phyloP scores from a whole-genome alignment of 2,797 vertebrate genomes.

The Glyptemys insculpta region DNA sequence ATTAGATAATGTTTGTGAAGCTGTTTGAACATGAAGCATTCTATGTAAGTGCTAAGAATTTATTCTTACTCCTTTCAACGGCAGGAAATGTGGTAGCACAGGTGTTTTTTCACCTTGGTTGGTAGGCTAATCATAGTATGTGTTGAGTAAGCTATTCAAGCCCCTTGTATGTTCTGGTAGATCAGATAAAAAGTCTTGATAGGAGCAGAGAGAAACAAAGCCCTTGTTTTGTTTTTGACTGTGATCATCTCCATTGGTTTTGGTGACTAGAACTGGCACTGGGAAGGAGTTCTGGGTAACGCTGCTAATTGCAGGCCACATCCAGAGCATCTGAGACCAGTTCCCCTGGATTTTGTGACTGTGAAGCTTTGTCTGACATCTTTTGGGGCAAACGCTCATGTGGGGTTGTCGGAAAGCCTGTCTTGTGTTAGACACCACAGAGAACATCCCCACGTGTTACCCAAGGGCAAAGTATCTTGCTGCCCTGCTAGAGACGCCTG shows the following conservation, averaged over 20 bases:
- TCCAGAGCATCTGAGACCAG: not conserved
- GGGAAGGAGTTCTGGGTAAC: not conserved
- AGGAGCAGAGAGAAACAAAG: not conserved
- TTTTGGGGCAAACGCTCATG: not conserved
- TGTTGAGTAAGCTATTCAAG: not conserved
- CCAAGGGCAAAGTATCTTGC: not conserved
- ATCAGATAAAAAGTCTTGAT: not conserved
- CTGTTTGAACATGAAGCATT: not conserved
- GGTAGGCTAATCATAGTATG: not conserved
- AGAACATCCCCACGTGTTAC: not conserved
- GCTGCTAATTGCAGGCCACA: not conserved
- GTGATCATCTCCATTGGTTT: not conserved
- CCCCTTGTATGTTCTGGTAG: not conserved
- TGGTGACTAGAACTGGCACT: not conserved
- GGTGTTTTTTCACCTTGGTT: not conserved
- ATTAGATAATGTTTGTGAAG: not conserved
- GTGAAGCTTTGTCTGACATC: not conserved
- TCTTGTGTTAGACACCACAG: not conserved
- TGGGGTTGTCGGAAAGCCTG: not conserved
- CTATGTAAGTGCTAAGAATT: not conserved
- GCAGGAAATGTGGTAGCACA: not conserved
- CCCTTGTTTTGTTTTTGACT: not conserved
- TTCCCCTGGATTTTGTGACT: not conserved
- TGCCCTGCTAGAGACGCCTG: not conserved
- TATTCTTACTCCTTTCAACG: not conserved